Conservation (phyloP, 2,113 vertebrate genomes). For the Phocoena sinus region DNA sequence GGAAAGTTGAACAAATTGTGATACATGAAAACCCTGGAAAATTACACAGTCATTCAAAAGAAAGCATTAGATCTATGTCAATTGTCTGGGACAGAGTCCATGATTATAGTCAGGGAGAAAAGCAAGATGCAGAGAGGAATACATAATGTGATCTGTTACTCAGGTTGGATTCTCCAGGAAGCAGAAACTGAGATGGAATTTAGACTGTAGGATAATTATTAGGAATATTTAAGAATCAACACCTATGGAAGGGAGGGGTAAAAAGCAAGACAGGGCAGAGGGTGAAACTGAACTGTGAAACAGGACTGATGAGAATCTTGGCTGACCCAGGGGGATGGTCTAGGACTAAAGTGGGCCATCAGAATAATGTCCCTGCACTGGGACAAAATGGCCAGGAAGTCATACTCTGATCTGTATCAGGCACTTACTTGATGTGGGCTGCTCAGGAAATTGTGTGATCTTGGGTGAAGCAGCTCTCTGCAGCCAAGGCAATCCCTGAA, state of each 20-base stretch:
- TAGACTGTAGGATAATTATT: neutral
- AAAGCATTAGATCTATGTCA: constrained; percentile 17
- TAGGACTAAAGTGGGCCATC: neutral
- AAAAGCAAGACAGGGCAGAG: neutral
- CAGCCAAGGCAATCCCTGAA: neutral
- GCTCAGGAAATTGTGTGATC: neutral
- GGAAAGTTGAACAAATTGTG: constrained; percentile 36
- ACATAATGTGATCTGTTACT: neutral
- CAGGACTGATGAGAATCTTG: neutral
- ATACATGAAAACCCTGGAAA: constrained; percentile 36
- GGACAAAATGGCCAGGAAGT: neutral
- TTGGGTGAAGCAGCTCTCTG: neutral
- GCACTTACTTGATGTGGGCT: neutral
- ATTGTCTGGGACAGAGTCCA: constrained; percentile 18
- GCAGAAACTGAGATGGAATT: neutral
- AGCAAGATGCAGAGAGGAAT: constrained; percentile 22
- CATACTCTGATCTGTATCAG: neutral
- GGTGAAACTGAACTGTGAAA: neutral
- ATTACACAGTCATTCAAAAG: constrained; percentile 23
- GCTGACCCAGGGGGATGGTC: neutral
- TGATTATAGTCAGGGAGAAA: neutral
- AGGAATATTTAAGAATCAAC: neutral
- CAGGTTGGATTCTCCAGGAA: neutral
- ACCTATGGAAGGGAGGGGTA: neutral
- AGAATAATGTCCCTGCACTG: neutral